phyloP scores from a whole-genome alignment of 2,888 invertebrate species.

The Ochropleura leucogaster region DNA sequence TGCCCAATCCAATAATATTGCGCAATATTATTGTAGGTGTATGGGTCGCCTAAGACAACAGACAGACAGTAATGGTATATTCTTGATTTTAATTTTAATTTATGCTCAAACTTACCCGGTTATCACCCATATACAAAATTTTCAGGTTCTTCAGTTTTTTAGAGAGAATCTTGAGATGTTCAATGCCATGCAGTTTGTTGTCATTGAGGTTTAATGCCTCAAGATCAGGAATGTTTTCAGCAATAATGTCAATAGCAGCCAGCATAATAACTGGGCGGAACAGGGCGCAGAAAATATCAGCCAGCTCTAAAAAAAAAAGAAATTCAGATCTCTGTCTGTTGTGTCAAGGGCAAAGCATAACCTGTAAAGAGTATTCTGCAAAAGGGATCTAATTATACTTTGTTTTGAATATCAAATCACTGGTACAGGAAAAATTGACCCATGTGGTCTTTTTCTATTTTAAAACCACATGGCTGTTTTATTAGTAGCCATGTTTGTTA shows the following conservation, averaged over 20 bases:
- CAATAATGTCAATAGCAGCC: constrained; percentile 94
- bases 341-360: background rate
- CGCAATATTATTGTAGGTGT: no score
- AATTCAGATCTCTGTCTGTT: background rate
- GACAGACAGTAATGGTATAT: no score
- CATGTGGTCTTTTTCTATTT: background rate
- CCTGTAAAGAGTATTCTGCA: background rate
- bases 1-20: no score
- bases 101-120: constrained; percentile 91
- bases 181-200: constrained; percentile 93
- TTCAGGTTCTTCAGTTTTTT: constrained; percentile 93
- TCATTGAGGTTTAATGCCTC: constrained; percentile 95
- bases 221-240: constrained; percentile 95
- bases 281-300: constrained; percentile 94
- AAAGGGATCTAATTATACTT: background rate
- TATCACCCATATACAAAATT: constrained; percentile 95
- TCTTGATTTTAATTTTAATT: background rate
- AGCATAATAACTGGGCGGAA: constrained; percentile 93
- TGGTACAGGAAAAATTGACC: background rate
- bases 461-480: background rate
- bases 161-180: constrained; percentile 92
- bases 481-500: background rate
- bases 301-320: constrained; percentile 88
- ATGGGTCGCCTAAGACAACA: no score
- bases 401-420: background rate